Evolutionary conservation across 2,797 vertebrate species (phyloP), one percentile per base, ranked within the genome.

Genomic region (Smutsia temminckii): DNA sequence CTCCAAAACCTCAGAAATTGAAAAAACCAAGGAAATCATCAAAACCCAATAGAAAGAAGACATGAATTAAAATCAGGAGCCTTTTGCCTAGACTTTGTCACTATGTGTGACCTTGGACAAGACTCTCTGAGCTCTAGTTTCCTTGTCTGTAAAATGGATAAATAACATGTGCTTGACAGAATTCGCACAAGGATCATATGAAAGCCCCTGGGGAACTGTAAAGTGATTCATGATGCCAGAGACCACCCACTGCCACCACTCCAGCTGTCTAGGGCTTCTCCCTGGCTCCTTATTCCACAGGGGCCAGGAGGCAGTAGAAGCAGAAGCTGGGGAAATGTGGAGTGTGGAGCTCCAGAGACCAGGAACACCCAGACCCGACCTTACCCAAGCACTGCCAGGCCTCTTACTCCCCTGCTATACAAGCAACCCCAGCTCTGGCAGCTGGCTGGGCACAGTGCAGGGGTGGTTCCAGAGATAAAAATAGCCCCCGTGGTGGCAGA

Each of bases 391-490:
- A 20, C 37, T n/a, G 9, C 23, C 14, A 3, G 66, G 49, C 80
- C 87, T 61, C n/a, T 89, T 10, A 49, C 49, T 49, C 61, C 71
- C 27, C 94, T 55, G 91, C 95, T 91, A 10, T 74, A 78, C 17
- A 69, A 81, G 83, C 96, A 97, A 88, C 78, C 81, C 86, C 59
- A 61, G 69, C 89, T 91, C 89, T 74, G 93, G 87, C 93, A 84
- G 96, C 97, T 96, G 96, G 94, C 91, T 97, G 91, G 97, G 94
- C 96, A 96, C 34, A 75, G 97, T 51, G 97, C 87, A 93, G 95
- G 95, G 97, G 97, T 92, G 97, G 97, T 97, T 97, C 79, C 74
- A 80, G 63, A 93, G 94, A 96, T 96, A 97, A 97, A 98, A 98
- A 98, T 96, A 98, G 59, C 42, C 91, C 96, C 92, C 93, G 75